phyloP scores from a whole-genome alignment of 2,797 vertebrate species.

The Toxotes lorentzi region DNA sequence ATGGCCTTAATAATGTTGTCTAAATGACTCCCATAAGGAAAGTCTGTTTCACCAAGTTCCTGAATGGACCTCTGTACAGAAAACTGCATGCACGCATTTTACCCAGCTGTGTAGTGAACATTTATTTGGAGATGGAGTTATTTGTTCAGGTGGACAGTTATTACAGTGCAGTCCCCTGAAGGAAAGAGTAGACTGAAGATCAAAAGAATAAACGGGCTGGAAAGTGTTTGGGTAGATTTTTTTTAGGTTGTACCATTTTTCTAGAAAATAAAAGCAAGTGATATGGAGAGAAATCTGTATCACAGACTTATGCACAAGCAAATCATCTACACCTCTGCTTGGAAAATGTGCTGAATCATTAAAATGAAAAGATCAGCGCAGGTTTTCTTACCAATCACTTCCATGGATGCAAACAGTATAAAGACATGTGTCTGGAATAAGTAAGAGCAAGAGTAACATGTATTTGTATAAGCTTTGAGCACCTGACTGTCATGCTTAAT shows the following conservation, averaged over 20 bases:
- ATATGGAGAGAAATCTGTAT: background rate
- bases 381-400: slow-evolving; percentile 47
- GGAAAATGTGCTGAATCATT: slow-evolving; percentile 45
- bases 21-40: background rate
- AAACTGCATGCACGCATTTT: slow-evolving; percentile 2
- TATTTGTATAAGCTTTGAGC: too few relatives aligned
- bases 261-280: slow-evolving; percentile 18
- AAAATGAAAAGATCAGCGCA: slow-evolving; percentile 42
- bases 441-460: background rate
- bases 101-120: background rate
- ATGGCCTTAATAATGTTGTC: background rate
- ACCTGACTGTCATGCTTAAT: too few relatives aligned
- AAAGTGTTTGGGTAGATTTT: slow-evolving; percentile 15
- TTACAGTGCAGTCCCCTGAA: slow-evolving; percentile 13
- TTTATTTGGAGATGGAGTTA: slow-evolving; percentile 19
- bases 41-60: background rate
- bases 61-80: background rate
- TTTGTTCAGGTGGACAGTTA: slow-evolving; percentile 43
- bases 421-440: slow-evolving; percentile 41
- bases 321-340: slow-evolving; percentile 8
- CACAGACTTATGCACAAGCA: slow-evolving; percentile 7
- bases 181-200: slow-evolving; percentile 24
- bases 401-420: slow-evolving; percentile 27
- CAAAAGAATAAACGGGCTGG: slow-evolving; percentile 5
- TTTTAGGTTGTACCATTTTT: slow-evolving; percentile 31